Conservation (phyloP, 2,888 invertebrate species). For the Steinernema hermaphroditum region DNA sequence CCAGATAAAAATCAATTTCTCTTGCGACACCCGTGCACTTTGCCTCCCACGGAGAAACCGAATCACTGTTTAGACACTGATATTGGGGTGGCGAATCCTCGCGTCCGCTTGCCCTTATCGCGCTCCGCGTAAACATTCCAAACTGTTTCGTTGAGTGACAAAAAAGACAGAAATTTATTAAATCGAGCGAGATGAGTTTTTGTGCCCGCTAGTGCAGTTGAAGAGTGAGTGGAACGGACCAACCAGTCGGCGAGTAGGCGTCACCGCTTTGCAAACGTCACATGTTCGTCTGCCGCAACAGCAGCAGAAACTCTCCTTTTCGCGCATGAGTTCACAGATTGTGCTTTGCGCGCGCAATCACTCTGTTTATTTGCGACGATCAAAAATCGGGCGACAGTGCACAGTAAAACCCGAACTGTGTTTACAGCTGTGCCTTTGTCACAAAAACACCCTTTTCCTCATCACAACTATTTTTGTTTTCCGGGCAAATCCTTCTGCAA, state of each 20-base stretch:
- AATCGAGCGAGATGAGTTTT: background rate
- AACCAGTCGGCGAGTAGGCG: constrained; percentile 16
- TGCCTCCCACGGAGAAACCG: too few species aligned
- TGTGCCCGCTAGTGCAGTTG: background rate
- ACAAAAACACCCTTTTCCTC: background rate
- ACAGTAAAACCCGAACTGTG: background rate
- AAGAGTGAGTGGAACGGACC: constrained; percentile 14
- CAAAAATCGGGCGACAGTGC: background rate
- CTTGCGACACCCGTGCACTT: too few species aligned
- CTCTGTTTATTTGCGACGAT: background rate
- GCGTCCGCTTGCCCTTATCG: too few species aligned
- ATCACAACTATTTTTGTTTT: background rate
- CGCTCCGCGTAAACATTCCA: background rate
- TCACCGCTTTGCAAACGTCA: background rate
- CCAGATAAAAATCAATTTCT: too few species aligned
- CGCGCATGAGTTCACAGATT: background rate
- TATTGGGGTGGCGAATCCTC: too few species aligned
- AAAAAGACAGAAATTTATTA: background rate
- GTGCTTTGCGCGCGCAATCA: background rate
- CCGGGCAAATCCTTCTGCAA: background rate
- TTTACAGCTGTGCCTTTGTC: background rate
- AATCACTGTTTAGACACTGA: too few species aligned
- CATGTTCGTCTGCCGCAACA: constrained; percentile 13
- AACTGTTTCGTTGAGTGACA: background rate
- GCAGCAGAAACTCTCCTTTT: background rate